Evolutionary conservation across 2,113 vertebrate species (phyloP).

Genomic region (Pseudorhombus dupliciocellatus): DNA sequence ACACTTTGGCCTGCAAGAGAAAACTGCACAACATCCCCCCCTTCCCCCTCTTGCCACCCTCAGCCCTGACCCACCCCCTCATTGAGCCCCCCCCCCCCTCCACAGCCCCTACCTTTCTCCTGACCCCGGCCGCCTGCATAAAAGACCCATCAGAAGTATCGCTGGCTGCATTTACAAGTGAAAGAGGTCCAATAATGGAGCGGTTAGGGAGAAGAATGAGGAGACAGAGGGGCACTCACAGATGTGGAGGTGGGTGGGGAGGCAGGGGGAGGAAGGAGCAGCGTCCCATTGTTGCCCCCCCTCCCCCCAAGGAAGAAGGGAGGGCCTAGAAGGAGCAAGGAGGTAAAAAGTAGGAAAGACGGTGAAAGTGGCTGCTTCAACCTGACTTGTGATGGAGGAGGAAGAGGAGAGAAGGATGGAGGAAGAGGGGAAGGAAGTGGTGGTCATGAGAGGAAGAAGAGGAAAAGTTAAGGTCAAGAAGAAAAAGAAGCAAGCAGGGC

Average conservation of each 20-base stretch:
- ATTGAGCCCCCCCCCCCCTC: slow-evolving; percentile 34
- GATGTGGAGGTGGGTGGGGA: slow-evolving; percentile 90
- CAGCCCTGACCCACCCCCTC: slow-evolving; percentile 51
- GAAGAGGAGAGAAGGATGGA: background rate
- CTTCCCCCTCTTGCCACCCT: slow-evolving; percentile 16
- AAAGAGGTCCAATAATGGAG: slow-evolving; percentile 93
- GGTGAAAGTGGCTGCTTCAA: slow-evolving; percentile 66
- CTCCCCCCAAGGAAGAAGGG: slow-evolving; percentile 75
- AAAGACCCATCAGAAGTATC: slow-evolving; percentile 83
- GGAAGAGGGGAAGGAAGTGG: slow-evolving; percentile 18
- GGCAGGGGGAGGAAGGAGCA: slow-evolving; percentile 58
- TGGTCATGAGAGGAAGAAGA: slow-evolving; percentile 36
- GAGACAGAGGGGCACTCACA: slow-evolving; percentile 95
- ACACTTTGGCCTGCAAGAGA: slow-evolving; percentile 61
- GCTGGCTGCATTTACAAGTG: slow-evolving; percentile 90
- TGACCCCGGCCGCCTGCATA: slow-evolving; percentile 78
- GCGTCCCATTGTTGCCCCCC: slow-evolving; percentile 74
- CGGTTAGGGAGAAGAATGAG: slow-evolving; percentile 95
- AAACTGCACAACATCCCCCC: slow-evolving; percentile 52
- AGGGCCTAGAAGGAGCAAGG: slow-evolving; percentile 72
- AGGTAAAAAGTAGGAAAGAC: slow-evolving; percentile 36
- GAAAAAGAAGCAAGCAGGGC: background rate
- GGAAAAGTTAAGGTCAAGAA: background rate
- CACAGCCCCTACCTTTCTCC: slow-evolving; percentile 61
- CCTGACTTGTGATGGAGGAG: slow-evolving; percentile 83